Evolutionary conservation across 37 sponge, comb jelly and placozoan species (phyloP).

Genomic region (Mnemiopsis leidyi): DNA sequence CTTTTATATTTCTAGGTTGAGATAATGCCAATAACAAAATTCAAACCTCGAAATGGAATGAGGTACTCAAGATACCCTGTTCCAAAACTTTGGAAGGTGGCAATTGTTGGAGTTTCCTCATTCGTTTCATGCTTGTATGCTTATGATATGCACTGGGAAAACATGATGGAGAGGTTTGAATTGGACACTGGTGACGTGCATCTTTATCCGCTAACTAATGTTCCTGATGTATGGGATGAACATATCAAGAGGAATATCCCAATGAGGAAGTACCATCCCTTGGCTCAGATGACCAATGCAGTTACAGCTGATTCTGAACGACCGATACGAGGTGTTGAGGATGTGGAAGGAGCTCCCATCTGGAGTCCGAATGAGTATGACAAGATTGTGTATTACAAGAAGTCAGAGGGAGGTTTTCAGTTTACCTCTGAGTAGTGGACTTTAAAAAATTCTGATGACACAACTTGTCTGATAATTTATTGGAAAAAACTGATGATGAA

Average conservation of each 20-base stretch:
- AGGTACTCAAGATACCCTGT: constrained; percentile 19
- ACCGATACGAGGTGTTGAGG: constrained; percentile 44
- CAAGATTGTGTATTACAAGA: not conserved
- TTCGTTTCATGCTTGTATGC: not conserved
- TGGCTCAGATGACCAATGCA: not conserved
- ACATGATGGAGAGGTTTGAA: not conserved
- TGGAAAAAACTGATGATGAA: not conserved
- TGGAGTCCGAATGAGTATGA: constrained; percentile 7
- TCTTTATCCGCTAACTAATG: constrained; percentile 32
- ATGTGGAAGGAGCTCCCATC: constrained; percentile 61
- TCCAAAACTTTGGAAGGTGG: not conserved
- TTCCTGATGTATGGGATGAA: constrained; percentile 26
- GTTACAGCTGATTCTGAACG: not conserved
- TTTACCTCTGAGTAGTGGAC: not conserved
- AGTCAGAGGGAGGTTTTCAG: not conserved
- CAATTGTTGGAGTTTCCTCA: not conserved
- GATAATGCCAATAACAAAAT: not conserved
- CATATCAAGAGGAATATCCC: constrained; percentile 36
- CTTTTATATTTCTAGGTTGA: no score
- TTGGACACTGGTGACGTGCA: constrained; percentile 26
- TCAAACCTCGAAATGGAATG: constrained; percentile 32
- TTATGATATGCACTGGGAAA: not conserved
- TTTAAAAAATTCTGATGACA: not conserved
- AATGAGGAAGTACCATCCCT: not conserved
- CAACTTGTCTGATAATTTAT: not conserved